Conservation (phyloP, 1,140 invertebrate species). For the Olivierus martensii region DNA sequence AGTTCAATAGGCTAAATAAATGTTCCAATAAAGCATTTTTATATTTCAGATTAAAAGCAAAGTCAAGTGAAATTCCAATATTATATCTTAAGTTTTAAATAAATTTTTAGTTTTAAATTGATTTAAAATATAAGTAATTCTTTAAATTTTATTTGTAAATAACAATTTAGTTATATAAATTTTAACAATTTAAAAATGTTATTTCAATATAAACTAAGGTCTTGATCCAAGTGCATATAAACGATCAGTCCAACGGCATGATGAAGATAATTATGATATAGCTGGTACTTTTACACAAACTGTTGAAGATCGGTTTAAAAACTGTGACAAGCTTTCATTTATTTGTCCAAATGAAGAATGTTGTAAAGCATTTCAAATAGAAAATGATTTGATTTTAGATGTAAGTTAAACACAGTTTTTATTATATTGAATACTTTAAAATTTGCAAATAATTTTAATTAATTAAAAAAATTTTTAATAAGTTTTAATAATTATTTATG, state of each 20-base stretch:
- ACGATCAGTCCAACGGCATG: constrained; percentile 32
- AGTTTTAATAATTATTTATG: constrained; percentile 5
- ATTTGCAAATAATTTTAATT: constrained; percentile 2
- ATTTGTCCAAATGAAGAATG: constrained; percentile 9
- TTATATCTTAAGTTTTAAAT: too few species aligned
- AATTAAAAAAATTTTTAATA: constrained; percentile 5
- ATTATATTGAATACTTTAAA: not conserved
- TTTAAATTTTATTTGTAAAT: too few species aligned
- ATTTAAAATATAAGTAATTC: too few species aligned
- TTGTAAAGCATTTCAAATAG: constrained; percentile 5
- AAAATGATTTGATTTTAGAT: constrained; percentile 3
- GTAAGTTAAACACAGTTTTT: not conserved
- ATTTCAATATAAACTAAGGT: constrained; percentile 25
- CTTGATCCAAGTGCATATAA: constrained; percentile 38
- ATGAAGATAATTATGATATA: constrained; percentile 25
- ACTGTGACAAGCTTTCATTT: constrained; percentile 43
- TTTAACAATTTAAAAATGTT: too few species aligned
- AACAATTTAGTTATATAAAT: too few species aligned
- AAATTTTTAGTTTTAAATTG: too few species aligned
- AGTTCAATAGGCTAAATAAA: too few species aligned
- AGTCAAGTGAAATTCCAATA: too few species aligned
- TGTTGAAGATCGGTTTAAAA: constrained; percentile 38
- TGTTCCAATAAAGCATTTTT: too few species aligned
- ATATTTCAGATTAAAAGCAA: too few species aligned
- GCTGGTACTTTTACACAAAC: constrained; percentile 1